These are phyloP conservation scores for Erythrocercus mccallii DNA, from an alignment of 2,113 vertebrate species.

Conservation along the genomic window DNA sequence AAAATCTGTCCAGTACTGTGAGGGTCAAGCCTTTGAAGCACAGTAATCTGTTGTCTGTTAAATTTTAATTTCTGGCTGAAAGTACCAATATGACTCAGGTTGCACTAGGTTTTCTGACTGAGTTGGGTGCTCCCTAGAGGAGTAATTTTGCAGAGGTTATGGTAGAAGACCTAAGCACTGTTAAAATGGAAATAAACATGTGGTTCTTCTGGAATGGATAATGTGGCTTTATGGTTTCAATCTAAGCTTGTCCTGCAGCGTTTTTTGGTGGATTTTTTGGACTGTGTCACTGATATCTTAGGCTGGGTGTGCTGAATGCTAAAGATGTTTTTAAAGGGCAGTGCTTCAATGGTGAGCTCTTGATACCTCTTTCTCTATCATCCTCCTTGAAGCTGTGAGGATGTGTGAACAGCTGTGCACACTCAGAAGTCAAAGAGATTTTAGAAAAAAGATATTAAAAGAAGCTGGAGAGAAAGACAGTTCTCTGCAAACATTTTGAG, in stretches of 20 bases:
- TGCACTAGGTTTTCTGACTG: neutral
- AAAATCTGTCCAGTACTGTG: neutral
- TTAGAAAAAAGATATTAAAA: neutral
- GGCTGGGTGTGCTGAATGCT: neutral
- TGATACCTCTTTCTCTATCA: neutral
- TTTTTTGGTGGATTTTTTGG: neutral
- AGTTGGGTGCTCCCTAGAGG: neutral
- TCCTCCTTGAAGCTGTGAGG: neutral
- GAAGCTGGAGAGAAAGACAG: neutral
- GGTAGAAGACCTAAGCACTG: neutral
- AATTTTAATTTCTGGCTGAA: neutral
- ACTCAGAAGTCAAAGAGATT: neutral
- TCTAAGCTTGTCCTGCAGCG: neutral
- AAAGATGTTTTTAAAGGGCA: neutral
- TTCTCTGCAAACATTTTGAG: neutral
- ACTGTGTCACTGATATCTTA: neutral
- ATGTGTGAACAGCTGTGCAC: accelerated
- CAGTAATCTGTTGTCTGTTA: neutral
- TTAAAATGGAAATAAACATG: neutral
- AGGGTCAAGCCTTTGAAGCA: neutral
- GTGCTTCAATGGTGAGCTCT: neutral
- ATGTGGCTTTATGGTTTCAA: neutral
- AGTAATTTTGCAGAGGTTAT: neutral
- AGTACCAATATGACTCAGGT: neutral
- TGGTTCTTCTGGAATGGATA: neutral